phyloP scores from a whole-genome alignment of 1,140 invertebrate species.

The Laupala kohalensis region DNA sequence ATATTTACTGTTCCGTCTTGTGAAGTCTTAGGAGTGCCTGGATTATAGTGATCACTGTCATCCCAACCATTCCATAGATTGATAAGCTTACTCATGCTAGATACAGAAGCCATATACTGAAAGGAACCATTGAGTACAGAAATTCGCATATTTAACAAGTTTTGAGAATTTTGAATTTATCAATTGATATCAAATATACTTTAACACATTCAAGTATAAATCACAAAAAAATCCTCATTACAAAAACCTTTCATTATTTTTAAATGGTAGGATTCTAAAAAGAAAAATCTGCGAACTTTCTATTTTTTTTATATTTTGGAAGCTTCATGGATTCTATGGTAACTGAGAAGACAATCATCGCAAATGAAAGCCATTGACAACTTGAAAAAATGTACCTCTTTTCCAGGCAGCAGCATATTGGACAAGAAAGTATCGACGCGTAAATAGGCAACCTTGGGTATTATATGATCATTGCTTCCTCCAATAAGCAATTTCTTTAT shows the following conservation, averaged over 20 bases:
- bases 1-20: background rate
- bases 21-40: background rate
- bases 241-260: no score
- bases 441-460: constrained; percentile 33
- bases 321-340: no score
- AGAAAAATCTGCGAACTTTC: no score
- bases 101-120: background rate
- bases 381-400: background rate
- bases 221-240: background rate
- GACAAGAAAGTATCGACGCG: background rate
- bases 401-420: background rate
- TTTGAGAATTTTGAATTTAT: background rate
- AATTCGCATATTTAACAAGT: no score
- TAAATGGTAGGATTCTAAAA: no score
- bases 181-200: background rate
- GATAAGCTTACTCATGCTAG: background rate
- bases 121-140: no score
- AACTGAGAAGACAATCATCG: no score
- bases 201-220: background rate
- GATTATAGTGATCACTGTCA: background rate
- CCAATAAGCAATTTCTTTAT: constrained; percentile 29
- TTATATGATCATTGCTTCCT: constrained; percentile 37
- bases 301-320: no score
- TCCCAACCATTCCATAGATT: background rate
- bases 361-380: no score